These are phyloP conservation scores for Aelia acuminata DNA, from an alignment of 2,888 invertebrate species.

Conservation along the genomic window DNA sequence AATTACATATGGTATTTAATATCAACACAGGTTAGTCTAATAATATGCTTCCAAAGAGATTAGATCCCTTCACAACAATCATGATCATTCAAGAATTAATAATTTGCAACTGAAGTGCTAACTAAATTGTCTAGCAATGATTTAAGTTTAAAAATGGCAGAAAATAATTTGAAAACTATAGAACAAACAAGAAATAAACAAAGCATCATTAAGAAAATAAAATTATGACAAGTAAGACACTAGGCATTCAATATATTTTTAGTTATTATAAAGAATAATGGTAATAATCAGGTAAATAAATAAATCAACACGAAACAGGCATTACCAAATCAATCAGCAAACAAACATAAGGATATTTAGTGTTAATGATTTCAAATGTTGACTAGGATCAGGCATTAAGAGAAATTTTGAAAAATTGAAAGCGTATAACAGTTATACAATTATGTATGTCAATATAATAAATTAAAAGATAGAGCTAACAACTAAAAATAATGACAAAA, in stretches of 20 bases:
- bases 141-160: neutral
- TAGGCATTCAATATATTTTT: constrained; percentile 9
- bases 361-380: neutral
- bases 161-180: neutral
- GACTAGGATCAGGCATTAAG: neutral
- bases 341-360: neutral
- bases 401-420: too few relatives aligned
- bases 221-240: neutral
- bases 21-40: too few relatives aligned
- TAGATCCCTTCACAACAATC: too few relatives aligned
- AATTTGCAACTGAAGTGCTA: neutral
- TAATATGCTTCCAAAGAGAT: too few relatives aligned
- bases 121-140: neutral
- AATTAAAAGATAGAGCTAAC: neutral
- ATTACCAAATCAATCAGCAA: neutral
- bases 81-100: neutral
- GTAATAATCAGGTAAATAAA: neutral
- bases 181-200: neutral
- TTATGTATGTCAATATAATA: too few relatives aligned
- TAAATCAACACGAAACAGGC: neutral
- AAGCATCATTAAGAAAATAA: neutral
- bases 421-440: too few relatives aligned
- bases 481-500: neutral
- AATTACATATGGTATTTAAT: too few relatives aligned
- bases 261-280: neutral